A percentile compares a stretch with the other conserved stretches of the same genome.
Evolutionary conservation across 2,113 vertebrate species (phyloP).

Genomic region (Clupea harengus): DNA sequence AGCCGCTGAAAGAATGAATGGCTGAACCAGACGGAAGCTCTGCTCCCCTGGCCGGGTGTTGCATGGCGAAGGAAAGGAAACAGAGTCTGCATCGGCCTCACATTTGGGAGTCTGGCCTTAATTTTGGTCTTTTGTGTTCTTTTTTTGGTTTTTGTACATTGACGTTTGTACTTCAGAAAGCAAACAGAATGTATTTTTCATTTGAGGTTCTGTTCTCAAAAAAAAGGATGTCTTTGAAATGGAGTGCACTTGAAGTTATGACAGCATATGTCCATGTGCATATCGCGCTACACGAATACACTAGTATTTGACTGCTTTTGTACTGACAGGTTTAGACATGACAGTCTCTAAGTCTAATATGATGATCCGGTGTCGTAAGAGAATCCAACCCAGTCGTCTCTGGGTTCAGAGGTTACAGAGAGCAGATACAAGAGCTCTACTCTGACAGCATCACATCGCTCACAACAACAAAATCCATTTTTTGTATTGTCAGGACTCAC

Average conservation of each 20-base stretch:
- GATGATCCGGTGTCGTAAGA: neutral
- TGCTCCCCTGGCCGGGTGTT: neutral
- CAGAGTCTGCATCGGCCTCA: no score
- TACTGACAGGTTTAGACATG: neutral
- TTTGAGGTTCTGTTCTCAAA: neutral
- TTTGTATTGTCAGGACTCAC: neutral
- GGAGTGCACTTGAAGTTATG: neutral
- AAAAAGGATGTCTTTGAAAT: neutral
- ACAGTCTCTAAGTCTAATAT: neutral
- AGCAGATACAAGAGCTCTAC: neutral
- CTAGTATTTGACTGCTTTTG: neutral
- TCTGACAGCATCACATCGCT: neutral
- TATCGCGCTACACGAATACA: neutral
- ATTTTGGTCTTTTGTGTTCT: neutral
- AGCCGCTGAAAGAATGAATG: neutral
- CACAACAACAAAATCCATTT: neutral
- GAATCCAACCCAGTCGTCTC: neutral
- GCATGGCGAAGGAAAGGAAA: neutral
- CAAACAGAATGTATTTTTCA: neutral
- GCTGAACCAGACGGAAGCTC: neutral
- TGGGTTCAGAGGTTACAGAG: neutral
- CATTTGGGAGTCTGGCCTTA: neutral
- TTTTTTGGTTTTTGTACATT: neutral
- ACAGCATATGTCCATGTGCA: neutral
- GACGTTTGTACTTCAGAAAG: neutral